Evolutionary conservation across 2,113 vertebrate species (phyloP), one percentile per base, ranked within the genome.

Genomic region (Thamnaconus septentrionalis): DNA sequence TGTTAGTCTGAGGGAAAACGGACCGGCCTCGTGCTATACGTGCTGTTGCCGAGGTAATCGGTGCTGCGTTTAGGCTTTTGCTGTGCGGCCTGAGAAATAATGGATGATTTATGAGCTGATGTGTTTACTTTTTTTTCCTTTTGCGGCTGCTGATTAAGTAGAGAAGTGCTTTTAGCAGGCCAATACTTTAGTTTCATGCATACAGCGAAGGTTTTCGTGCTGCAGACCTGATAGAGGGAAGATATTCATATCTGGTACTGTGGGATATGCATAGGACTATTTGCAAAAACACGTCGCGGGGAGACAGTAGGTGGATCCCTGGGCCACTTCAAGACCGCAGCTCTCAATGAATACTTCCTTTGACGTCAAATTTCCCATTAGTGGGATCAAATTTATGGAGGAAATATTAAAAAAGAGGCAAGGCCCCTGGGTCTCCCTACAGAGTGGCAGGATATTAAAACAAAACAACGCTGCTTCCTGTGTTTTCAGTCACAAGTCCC

Each of bases 81-180:
- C 70, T 0, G 5, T 62, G 66, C 7, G 4, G 69, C 59, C 68
- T 45, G 41, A 61, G 81, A 82, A 86, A 89, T 88, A 89, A 86
- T 82, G 66, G 74, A 73, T 87, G 86, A 88, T 88, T 87, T 81
- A 90, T 86, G 78, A 56, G 56, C 50, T 46, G 10, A 75, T 81
- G 72, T 50, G 10, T n/a, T 50, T 5, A 11, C 2, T 3, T 50
- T 50, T 5, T 50, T 8, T 42, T 56, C 68, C 62, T 72, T 60
- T 66, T 56, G 40, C 7, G 50, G 45, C 65, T 59, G 50, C 55
- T 61, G 54, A 79, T 72, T 56, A 64, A 81, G 61, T 57, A 76
- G 71, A 54, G 18, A 71, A 43, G 56, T 46, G 54, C 59, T 41
- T 65, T 70, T 48, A 64, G 47, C 0, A 59, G 41, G 75, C 72